Conservation (phyloP, 2,888 invertebrate genomes). For the Leistus spinibarbis region DNA sequence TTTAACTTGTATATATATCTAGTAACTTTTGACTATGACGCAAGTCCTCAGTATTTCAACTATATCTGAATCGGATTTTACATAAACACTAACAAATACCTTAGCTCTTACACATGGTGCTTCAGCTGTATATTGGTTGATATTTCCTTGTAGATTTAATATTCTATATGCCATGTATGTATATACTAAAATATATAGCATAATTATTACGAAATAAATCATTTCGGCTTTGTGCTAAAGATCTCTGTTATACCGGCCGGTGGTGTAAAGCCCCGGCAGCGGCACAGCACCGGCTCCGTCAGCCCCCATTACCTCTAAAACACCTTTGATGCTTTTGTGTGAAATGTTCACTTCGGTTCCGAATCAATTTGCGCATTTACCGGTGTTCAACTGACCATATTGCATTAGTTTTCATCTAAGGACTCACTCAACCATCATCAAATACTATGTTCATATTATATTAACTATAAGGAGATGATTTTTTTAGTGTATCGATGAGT, state of each 20-base stretch:
- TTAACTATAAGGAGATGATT: too few species aligned
- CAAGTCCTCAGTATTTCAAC: too few species aligned
- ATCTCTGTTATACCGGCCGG: not conserved
- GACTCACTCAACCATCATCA: not conserved
- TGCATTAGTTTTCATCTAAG: not conserved
- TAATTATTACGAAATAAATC: conserved; percentile 38
- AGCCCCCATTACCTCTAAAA: not conserved
- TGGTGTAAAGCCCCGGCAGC: not conserved
- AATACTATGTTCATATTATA: too few species aligned
- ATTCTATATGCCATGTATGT: not conserved
- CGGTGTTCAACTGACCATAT: not conserved
- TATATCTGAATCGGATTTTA: too few species aligned
- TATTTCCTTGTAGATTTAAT: not conserved
- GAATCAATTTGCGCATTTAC: not conserved
- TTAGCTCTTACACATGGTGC: too few species aligned
- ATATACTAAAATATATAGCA: not conserved
- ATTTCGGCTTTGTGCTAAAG: conserved; percentile 31
- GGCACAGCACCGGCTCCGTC: not conserved
- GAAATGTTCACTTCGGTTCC: not conserved
- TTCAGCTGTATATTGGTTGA: not conserved
- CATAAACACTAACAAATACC: too few species aligned
- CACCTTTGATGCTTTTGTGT: conserved; percentile 2
- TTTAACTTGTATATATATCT: too few species aligned
- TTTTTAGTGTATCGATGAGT: too few species aligned
- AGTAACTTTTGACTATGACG: too few species aligned